These are phyloP conservation scores for Drosophila macrospina DNA, from an alignment of 2,888 invertebrate genomes.

Conservation along the genomic window DNA sequence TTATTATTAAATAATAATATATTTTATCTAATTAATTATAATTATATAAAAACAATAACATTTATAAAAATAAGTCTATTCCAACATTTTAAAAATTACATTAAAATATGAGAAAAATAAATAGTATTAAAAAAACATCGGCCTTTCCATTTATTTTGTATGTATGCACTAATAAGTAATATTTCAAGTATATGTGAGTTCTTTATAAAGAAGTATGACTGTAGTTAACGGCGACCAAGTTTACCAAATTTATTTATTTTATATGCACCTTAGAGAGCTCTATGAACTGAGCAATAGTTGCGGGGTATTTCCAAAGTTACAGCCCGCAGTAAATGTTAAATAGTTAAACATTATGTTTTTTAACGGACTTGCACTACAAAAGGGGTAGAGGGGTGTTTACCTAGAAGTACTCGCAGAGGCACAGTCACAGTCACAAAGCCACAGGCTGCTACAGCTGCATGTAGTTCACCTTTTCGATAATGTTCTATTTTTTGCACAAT, in stretches of 20 bases:
- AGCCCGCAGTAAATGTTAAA: slow-evolving; percentile 35
- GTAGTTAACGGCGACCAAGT: neutral
- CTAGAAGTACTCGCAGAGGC: slow-evolving; percentile 34
- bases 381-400: slow-evolving; percentile 36
- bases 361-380: neutral
- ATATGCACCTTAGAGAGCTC: neutral
- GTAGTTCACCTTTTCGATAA: slow-evolving; percentile 52
- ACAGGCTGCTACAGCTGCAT: slow-evolving; percentile 43
- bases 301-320: slow-evolving; percentile 1
- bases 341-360: slow-evolving; percentile 1
- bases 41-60: too few relatives aligned
- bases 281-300: slow-evolving; percentile 13
- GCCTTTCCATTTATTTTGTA: too few relatives aligned
- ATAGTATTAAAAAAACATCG: neutral
- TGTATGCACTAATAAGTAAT: neutral
- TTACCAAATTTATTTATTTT: slow-evolving; percentile 2
- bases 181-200: neutral
- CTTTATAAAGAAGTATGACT: neutral
- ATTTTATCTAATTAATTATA: too few relatives aligned
- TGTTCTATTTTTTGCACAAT: slow-evolving; percentile 75
- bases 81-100: neutral
- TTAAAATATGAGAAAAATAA: neutral
- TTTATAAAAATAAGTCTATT: too few relatives aligned
- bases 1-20: too few relatives aligned
- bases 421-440: slow-evolving; percentile 6